A percentile compares a stretch with the other conserved stretches of the same genome.
phyloP scores from a whole-genome alignment of 2,113 vertebrate species.

The Hipposideros armiger region DNA sequence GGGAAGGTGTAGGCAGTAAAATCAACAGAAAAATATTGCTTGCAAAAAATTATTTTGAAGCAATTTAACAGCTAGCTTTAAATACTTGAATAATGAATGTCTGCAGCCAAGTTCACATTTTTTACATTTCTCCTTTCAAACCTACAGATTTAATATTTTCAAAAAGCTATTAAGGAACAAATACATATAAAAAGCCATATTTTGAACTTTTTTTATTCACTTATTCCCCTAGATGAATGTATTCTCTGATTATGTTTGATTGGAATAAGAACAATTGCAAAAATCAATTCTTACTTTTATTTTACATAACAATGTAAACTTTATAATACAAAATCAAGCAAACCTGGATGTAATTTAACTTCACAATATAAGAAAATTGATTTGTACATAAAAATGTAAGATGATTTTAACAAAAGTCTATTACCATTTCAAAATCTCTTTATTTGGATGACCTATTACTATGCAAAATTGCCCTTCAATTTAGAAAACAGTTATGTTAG shows the following conservation, averaged over 20 bases:
- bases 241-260: background rate
- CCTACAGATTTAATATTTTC: background rate
- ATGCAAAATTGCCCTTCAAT: background rate
- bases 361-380: background rate
- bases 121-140: background rate
- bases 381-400: background rate
- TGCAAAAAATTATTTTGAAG: background rate
- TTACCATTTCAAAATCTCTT: background rate
- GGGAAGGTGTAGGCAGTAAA: background rate
- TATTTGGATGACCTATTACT: background rate
- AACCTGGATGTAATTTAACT: background rate
- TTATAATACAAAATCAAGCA: background rate
- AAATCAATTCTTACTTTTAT: background rate
- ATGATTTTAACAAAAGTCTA: conserved; percentile 1
- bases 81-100: background rate
- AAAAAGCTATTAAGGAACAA: background rate
- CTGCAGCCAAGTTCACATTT: background rate
- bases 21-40: background rate
- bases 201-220: background rate
- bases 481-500: background rate
- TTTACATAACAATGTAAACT: background rate
- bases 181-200: background rate
- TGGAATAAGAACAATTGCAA: background rate
- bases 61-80: background rate
- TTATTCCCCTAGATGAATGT: background rate